Percentiles rank a stretch among this genome's conserved stretches.
Evolutionary conservation across 2,888 invertebrate species (phyloP).

Genomic region (Iphiclides podalirius): DNA sequence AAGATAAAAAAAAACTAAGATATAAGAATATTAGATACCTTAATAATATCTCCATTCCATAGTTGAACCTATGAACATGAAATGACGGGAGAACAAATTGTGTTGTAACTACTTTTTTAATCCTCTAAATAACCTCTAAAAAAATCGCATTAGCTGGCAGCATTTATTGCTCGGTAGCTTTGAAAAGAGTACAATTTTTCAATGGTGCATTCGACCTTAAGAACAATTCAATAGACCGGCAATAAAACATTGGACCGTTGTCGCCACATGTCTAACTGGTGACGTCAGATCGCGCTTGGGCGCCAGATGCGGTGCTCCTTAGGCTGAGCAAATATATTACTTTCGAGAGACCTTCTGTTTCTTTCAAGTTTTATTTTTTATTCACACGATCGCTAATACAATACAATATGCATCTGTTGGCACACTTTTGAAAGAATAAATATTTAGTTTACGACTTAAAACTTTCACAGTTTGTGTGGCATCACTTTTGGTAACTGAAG

Average conservation of each 20-base stretch:
- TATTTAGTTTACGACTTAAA: background rate
- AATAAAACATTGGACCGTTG: conserved; percentile 47
- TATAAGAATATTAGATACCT: too few relatives aligned
- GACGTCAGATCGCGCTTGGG: conserved; percentile 58
- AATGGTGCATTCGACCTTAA: conserved; percentile 3
- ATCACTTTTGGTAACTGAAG: too few relatives aligned
- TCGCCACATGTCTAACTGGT: conserved; percentile 60
- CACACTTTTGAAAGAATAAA: background rate
- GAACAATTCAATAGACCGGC: conserved; percentile 40
- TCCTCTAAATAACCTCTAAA: too few relatives aligned
- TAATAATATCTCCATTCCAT: too few relatives aligned
- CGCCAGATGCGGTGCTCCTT: conserved; percentile 54
- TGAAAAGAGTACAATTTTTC: background rate
- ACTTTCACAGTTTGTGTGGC: too few relatives aligned
- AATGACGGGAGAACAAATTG: too few relatives aligned
- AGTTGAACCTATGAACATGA: too few relatives aligned
- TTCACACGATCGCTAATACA: background rate
- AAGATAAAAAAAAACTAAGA: too few relatives aligned
- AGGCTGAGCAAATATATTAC: conserved; percentile 13
- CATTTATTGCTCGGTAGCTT: too few relatives aligned
- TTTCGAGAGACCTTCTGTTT: conserved; percentile 17
- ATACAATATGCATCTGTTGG: background rate
- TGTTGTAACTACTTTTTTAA: too few relatives aligned
- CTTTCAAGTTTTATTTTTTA: background rate
- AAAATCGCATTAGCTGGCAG: too few relatives aligned